A percentile compares a stretch with the other conserved stretches of the same genome.
phyloP scores from a whole-genome alignment of 2,797 vertebrate species.

The Buphagus erythrorhynchus region DNA sequence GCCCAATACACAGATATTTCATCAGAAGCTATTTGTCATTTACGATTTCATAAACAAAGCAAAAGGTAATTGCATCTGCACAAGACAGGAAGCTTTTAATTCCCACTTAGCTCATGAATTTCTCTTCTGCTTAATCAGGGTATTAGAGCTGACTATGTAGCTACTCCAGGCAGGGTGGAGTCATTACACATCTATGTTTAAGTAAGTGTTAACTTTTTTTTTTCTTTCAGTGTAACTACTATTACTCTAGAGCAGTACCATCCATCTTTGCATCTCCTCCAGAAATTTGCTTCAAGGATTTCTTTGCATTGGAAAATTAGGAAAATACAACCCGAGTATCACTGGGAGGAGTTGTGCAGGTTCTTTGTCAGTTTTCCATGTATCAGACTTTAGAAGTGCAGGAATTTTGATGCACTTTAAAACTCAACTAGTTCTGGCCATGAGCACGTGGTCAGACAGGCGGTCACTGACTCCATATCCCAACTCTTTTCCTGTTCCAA shows the following conservation, averaged over 20 bases:
- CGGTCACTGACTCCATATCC: background rate
- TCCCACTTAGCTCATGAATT: background rate
- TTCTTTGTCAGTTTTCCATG: rapidly evolving
- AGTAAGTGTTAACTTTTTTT: background rate
- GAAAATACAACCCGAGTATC: background rate
- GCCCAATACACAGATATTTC: background rate
- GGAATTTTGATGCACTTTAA: background rate
- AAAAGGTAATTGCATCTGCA: background rate
- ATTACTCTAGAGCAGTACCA: background rate
- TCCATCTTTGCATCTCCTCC: background rate
- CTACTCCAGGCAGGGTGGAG: background rate
- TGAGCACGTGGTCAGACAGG: background rate
- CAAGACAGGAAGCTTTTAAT: background rate
- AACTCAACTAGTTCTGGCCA: background rate
- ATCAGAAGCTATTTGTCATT: constrained; percentile 1
- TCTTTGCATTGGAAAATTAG: background rate
- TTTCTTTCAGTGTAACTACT: background rate
- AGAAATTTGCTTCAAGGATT: background rate
- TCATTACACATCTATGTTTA: background rate
- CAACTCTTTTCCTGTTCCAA: background rate
- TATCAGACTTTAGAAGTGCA: background rate
- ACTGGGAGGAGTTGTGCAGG: background rate
- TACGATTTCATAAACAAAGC: background rate
- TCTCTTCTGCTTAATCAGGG: background rate
- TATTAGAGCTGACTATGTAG: background rate